Evolutionary conservation across 2,113 vertebrate genomes (phyloP), one percentile per base, ranked within the genome.

Genomic region (Phalacrocorax pelagicus): DNA sequence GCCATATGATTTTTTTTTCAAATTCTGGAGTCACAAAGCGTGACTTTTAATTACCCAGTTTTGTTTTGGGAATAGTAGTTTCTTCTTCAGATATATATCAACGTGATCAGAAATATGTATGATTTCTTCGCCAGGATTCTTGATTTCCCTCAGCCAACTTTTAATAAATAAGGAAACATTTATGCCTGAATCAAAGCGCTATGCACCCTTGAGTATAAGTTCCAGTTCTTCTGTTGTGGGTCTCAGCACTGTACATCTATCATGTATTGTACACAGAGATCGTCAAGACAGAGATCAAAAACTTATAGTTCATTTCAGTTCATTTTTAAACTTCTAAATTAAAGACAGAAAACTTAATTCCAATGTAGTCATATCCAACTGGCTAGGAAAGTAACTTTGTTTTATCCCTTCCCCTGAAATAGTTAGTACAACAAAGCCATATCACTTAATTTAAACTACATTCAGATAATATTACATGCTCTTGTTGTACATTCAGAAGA

Each of bases 141-240:
- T 90, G 21, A 91, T 94, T 96, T 87, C 51, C 63, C 42, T 16
- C 1, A 6, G 66, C 51, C 44, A 90, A 40, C 61, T 86, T 93
- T 58, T 72, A 92, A 88, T 96, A 96, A 96, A 81, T 80, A 88
- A 70, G 62, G 54, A 90, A 89, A 85, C 32, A 72, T 87, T 88
- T 81, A 78, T 85, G 79, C 52, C 24, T 86, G 81, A 92, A 94
- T 95, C 91, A 80, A 86, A 97, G 88, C 78, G 55, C 65, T 89
- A 40, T 29, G 18, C 51, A 80, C 81, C 46, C 51, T 29, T 72
- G 86, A 97, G 89, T 94, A 83, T 73, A 90, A 87, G 65, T 91
- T 92, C 27, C 66, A 90, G 65, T 75, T 96, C 66, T 81, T 96
- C 81, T 92, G 71, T 83, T 91, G 84, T 90, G 85, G 74, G 51